A percentile compares a stretch with the other conserved stretches of the same genome.
Evolutionary conservation across 2,888 invertebrate species (phyloP).

Genomic region (Hypsopygia costalis): DNA sequence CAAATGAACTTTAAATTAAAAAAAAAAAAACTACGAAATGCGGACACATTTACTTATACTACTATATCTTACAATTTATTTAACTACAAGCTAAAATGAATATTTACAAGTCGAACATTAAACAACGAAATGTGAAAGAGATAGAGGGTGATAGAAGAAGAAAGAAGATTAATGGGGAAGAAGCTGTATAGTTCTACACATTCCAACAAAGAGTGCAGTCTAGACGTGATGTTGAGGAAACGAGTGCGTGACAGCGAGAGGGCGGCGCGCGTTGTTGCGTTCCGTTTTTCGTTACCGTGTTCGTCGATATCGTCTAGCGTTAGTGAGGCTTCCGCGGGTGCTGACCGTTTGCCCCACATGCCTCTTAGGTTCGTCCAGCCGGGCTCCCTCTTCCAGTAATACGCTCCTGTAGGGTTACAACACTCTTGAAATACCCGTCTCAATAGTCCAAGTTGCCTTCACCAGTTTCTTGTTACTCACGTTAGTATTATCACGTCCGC

Average conservation of each 20-base stretch:
- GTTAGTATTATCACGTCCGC: no score
- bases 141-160: constrained; percentile 9
- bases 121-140: background rate
- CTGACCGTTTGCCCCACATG: constrained; percentile 87
- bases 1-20: no score
- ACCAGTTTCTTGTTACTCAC: no score
- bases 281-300: constrained; percentile 69
- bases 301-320: constrained; percentile 38
- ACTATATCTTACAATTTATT: no score
- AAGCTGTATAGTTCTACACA: constrained; percentile 14
- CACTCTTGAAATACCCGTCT: constrained; percentile 11
- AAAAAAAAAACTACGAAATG: no score
- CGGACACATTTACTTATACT: no score
- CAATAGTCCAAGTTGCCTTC: background rate
- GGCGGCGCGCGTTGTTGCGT: constrained; percentile 9
- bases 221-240: constrained; percentile 1
- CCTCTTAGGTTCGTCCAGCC: constrained; percentile 90
- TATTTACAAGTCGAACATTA: no score
- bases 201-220: constrained; percentile 1
- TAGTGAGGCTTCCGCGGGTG: constrained; percentile 31
- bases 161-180: constrained; percentile 13
- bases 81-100: no score
- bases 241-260: constrained; percentile 13
- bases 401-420: constrained; percentile 76
- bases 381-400: constrained; percentile 88